Percentiles rank a stretch among this genome's conserved stretches.
Conservation (phyloP, 1,140 invertebrate genomes). For the Acromyrmex charruanus region DNA sequence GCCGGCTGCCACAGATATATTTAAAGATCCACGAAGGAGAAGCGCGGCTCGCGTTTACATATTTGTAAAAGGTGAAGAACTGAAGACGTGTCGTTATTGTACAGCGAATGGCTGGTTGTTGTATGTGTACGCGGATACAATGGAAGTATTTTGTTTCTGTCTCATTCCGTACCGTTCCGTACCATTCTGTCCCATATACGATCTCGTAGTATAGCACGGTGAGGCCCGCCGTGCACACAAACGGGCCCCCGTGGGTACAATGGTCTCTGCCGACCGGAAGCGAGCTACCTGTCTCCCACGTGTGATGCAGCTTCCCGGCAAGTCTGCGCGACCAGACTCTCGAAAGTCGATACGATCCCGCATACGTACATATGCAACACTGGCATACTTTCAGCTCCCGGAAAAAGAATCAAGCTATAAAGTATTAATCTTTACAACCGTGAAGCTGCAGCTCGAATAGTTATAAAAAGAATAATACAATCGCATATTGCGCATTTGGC, state of each 20-base stretch:
- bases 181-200: constrained; percentile 53
- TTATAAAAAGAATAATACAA: background rate
- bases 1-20: constrained; percentile 13
- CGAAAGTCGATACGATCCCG: constrained; percentile 49
- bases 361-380: constrained; percentile 6
- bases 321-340: constrained; percentile 43
- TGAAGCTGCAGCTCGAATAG: background rate
- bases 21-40: constrained; percentile 26
- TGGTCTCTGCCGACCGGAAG: constrained; percentile 81
- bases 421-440: constrained; percentile 1
- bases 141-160: constrained; percentile 46
- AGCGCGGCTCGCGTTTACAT: constrained; percentile 54
- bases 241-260: constrained; percentile 63
- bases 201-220: constrained; percentile 51
- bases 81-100: background rate
- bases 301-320: constrained; percentile 71
- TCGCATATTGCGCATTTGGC: background rate
- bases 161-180: constrained; percentile 24
- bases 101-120: background rate
- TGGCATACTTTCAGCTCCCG: constrained; percentile 10
- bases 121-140: constrained; percentile 8
- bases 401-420: background rate
- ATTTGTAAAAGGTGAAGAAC: constrained; percentile 4
- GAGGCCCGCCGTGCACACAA: constrained; percentile 37
- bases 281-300: constrained; percentile 85